Percentiles rank a stretch among this genome's conserved stretches.
phyloP scores from a whole-genome alignment of 2,113 vertebrate species.

The Coreoperca whiteheadi region DNA sequence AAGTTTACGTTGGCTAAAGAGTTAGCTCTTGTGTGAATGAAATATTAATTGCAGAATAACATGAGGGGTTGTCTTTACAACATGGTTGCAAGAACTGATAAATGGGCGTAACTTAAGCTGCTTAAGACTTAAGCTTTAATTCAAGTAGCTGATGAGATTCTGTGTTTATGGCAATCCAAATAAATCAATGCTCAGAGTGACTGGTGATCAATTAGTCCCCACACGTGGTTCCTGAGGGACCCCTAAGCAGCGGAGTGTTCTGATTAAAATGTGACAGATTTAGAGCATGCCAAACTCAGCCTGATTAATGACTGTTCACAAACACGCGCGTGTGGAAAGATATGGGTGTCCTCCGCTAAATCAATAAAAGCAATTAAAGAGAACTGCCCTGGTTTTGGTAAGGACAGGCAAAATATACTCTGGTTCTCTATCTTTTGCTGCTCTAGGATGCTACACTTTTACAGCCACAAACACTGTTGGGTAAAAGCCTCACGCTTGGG shows the following conservation, averaged over 20 bases:
- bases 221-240: slow-evolving; percentile 19
- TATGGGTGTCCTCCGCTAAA: neutral
- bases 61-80: neutral
- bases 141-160: slow-evolving; percentile 34
- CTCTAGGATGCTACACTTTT: neutral
- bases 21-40: neutral
- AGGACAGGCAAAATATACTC: neutral
- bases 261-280: slow-evolving; percentile 68
- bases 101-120: neutral
- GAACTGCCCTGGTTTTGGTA: neutral
- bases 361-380: slow-evolving; percentile 23
- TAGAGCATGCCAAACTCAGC: slow-evolving; percentile 25
- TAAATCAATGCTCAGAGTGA: slow-evolving; percentile 58
- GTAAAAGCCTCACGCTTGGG: neutral
- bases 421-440: neutral
- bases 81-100: neutral
- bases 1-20: slow-evolving; percentile 6
- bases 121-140: slow-evolving; percentile 18
- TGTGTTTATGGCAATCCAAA: slow-evolving; percentile 27
- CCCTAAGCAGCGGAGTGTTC: slow-evolving; percentile 33
- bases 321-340: slow-evolving; percentile 11
- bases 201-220: slow-evolving; percentile 62
- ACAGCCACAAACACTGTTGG: neutral
- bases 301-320: slow-evolving; percentile 47
- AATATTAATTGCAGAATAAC: slow-evolving; percentile 23